Evolutionary conservation across 2,113 vertebrate species (phyloP).

Genomic region (Empidonax alnorum): DNA sequence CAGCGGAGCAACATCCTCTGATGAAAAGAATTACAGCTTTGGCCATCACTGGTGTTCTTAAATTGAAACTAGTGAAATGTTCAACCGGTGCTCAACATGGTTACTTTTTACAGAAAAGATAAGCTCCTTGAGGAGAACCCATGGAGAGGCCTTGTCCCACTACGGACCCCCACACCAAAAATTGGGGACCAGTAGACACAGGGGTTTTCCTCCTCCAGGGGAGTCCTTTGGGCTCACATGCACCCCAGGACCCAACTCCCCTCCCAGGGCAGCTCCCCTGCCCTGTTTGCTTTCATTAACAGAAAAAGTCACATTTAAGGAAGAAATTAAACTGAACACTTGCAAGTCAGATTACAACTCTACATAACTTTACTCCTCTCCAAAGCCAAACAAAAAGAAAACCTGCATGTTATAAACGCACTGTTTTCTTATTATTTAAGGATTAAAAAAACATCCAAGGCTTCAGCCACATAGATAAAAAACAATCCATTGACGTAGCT

Average conservation of each 20-base stretch:
- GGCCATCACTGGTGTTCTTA: accelerated
- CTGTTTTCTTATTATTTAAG: conserved; percentile 67
- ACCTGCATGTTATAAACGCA: not conserved
- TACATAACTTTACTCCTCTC: conserved; percentile 22
- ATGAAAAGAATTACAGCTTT: accelerated
- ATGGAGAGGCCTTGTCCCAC: not conserved
- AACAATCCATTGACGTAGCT: conserved; percentile 71
- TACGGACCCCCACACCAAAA: not conserved
- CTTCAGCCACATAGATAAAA: conserved; percentile 59
- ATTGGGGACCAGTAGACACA: not conserved
- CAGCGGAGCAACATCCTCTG: not conserved
- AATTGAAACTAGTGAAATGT: not conserved
- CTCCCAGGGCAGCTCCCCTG: not conserved
- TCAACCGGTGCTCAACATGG: not conserved
- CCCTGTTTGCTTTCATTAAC: conserved; percentile 11
- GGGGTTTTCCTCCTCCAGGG: not conserved
- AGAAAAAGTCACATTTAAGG: conserved; percentile 64
- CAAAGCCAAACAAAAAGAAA: conserved; percentile 51
- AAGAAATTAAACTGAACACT: conserved; percentile 52
- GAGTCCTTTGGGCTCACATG: not conserved
- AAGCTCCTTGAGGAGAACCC: not conserved
- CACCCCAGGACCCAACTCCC: not conserved
- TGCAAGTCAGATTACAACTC: conserved; percentile 54
- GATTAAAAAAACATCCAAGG: conserved; percentile 64
- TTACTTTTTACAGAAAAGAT: not conserved